Percentiles rank a stretch among this genome's conserved stretches.
Conservation (phyloP, 2,113 vertebrate species). For the Tylochromis polylepis region DNA sequence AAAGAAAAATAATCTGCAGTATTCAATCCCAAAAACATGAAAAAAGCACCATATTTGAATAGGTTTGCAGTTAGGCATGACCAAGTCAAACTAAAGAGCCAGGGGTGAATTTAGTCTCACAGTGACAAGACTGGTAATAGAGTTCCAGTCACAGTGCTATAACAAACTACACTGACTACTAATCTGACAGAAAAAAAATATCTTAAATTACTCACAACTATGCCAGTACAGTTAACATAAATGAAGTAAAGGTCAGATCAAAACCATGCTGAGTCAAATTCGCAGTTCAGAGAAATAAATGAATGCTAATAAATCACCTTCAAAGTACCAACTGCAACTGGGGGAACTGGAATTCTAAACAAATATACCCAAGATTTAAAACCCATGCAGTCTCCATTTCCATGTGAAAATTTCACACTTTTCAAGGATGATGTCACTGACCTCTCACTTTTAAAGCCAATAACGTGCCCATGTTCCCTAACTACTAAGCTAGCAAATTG, state of each 20-base stretch:
- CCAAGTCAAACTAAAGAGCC: slow-evolving; percentile 2
- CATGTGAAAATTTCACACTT: not conserved
- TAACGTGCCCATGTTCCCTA: not conserved
- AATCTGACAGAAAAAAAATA: not conserved
- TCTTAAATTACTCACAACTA: not conserved
- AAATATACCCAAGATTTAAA: not conserved
- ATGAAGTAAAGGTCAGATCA: not conserved
- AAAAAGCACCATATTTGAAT: not conserved
- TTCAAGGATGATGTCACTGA: not conserved
- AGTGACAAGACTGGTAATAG: slow-evolving; percentile 9
- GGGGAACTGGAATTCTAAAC: not conserved
- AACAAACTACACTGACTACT: not conserved
- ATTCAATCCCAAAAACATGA: not conserved
- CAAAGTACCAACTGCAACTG: not conserved
- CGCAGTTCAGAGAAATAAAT: not conserved
- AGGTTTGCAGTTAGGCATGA: slow-evolving; percentile 4
- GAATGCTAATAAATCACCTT: not conserved
- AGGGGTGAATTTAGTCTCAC: slow-evolving; percentile 9
- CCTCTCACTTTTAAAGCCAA: not conserved
- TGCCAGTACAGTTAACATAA: not conserved
- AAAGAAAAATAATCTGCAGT: not conserved
- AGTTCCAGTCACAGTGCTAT: not conserved
- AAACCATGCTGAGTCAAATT: not conserved
- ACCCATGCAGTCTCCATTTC: not conserved
- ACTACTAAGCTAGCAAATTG: not conserved